Evolutionary conservation across 2,113 vertebrate genomes (phyloP).

Genomic region (Oreotrochilus melanogaster): DNA sequence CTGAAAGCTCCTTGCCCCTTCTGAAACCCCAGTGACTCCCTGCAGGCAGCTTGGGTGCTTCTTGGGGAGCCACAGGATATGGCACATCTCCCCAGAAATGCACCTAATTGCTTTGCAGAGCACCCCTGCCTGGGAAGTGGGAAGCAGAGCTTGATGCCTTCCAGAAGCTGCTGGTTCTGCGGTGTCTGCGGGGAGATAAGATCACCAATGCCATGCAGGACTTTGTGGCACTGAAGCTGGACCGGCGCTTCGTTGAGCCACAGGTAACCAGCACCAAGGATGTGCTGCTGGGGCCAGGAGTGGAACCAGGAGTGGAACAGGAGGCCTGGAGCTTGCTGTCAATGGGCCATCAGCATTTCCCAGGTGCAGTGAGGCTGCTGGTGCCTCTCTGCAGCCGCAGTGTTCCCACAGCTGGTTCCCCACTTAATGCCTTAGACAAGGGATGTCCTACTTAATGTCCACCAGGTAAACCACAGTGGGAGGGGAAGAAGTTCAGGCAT

Average conservation of each 20-base stretch:
- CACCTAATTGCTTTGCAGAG: conserved; percentile 71
- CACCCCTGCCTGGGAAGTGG: conserved; percentile 85
- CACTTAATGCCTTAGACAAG: rapidly evolving
- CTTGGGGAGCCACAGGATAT: not conserved
- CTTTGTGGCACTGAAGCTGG: conserved; percentile 86
- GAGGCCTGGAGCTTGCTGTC: not conserved
- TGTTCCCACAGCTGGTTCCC: not conserved
- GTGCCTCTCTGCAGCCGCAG: not conserved
- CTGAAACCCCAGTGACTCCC: not conserved
- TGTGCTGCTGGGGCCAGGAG: not conserved
- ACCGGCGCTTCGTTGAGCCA: conserved; percentile 87
- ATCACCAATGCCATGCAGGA: conserved; percentile 90
- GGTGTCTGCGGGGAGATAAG: conserved; percentile 88
- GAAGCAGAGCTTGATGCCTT: conserved; percentile 82
- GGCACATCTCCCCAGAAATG: not conserved
- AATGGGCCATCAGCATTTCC: not conserved
- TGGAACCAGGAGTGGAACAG: not conserved
- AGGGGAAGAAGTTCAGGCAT: not conserved
- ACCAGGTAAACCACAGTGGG: not conserved
- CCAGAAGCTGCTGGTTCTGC: conserved; percentile 89
- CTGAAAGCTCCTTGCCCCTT: not conserved
- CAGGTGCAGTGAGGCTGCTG: not conserved
- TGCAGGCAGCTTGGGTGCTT: not conserved
- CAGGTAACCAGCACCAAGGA: conserved; percentile 75
- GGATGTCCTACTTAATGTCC: not conserved